Percentiles rank a stretch among this genome's conserved stretches.
Conservation (phyloP, 2,113 vertebrate species). For the Phyllostomus discolor region DNA sequence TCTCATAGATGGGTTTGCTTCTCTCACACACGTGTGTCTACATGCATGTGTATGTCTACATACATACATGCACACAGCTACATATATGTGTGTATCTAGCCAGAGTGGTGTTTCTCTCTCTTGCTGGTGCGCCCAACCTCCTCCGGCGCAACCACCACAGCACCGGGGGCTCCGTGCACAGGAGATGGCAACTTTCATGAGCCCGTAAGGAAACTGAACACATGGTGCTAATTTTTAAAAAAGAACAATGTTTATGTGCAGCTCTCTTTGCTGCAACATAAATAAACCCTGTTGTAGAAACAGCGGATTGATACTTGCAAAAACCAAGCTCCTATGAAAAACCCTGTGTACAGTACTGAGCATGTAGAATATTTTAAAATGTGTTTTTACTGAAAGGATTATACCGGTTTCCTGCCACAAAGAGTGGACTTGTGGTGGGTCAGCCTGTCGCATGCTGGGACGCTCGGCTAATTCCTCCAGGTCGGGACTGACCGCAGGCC, state of each 20-base stretch:
- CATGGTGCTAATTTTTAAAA: background rate
- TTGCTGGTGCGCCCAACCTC: background rate
- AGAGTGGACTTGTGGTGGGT: accelerated
- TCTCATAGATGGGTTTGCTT: background rate
- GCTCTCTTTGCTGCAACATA: background rate
- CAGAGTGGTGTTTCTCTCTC: background rate
- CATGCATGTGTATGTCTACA: too few species aligned
- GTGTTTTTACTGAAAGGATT: background rate
- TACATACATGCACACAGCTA: background rate
- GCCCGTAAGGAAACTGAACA: background rate
- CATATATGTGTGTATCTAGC: background rate
- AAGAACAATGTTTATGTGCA: background rate
- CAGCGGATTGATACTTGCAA: background rate
- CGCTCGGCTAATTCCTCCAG: background rate
- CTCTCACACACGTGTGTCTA: background rate
- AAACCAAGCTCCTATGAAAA: background rate
- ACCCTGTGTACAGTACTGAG: background rate
- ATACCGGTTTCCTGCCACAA: background rate
- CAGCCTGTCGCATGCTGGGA: background rate
- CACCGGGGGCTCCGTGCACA: background rate
- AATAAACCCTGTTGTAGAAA: background rate
- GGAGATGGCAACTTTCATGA: background rate
- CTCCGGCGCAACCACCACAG: background rate
- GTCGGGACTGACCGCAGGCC: background rate
- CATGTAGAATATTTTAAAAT: background rate